phyloP scores from a whole-genome alignment of 2,888 invertebrate species.

The Meteorus cinctellus region DNA sequence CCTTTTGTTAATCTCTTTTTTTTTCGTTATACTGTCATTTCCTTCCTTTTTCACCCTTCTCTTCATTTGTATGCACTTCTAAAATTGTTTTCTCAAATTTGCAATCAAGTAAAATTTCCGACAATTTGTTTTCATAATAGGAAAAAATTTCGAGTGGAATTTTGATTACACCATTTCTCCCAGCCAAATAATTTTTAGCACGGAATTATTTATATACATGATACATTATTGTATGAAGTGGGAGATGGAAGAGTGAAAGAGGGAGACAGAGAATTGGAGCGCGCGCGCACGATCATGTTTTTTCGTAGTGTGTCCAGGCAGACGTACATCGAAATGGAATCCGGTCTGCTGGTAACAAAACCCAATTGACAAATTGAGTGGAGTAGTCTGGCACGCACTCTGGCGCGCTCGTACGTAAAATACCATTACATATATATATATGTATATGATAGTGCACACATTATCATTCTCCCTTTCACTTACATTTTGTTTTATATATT shows the following conservation, averaged over 20 bases:
- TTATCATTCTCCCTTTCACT: background rate
- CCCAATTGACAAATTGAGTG: slow-evolving; percentile 70
- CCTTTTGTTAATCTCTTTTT: slow-evolving; percentile 27
- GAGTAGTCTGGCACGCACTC: slow-evolving; percentile 57
- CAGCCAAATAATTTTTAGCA: no score
- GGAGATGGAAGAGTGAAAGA: slow-evolving; percentile 13
- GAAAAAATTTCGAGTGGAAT: no score
- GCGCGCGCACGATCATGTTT: background rate
- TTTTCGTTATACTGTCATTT: background rate
- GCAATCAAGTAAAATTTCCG: no score
- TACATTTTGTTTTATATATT: background rate
- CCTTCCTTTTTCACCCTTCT: slow-evolving; percentile 15
- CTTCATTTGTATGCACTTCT: background rate
- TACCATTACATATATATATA: slow-evolving; percentile 32
- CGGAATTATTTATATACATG: background rate
- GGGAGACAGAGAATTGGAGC: slow-evolving; percentile 25
- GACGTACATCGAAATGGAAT: slow-evolving; percentile 67
- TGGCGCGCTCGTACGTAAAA: slow-evolving; percentile 45
- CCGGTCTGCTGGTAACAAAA: slow-evolving; percentile 66
- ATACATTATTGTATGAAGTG: slow-evolving; percentile 20
- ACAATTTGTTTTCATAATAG: no score
- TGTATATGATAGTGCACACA: background rate
- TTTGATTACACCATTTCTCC: no score
- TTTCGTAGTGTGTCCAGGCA: background rate
- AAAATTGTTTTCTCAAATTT: no score